A percentile compares a stretch with the other conserved stretches of the same genome.
Evolutionary conservation across 2,113 vertebrate genomes (phyloP).

Genomic region (Mesembrinibis cayennensis): DNA sequence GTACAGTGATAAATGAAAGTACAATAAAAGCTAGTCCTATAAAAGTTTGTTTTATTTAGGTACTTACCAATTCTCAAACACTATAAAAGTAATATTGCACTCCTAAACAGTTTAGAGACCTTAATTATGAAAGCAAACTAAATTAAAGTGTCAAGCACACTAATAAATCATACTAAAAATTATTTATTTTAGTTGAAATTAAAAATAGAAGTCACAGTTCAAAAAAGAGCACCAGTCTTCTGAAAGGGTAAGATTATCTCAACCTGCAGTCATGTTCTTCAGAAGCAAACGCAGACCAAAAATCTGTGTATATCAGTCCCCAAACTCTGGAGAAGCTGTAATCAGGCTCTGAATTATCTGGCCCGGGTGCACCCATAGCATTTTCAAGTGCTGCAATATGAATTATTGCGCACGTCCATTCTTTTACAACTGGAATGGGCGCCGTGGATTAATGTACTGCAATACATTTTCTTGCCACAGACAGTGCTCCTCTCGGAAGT

Average conservation of each 20-base stretch:
- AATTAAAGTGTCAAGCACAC: background rate
- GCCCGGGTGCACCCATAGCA: background rate
- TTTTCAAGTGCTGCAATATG: conserved; percentile 24
- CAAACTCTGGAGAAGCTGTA: background rate
- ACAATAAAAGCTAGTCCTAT: background rate
- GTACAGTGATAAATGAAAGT: background rate
- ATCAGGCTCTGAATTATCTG: conserved; percentile 34
- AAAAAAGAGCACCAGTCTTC: background rate
- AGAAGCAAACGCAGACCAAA: background rate
- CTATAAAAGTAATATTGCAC: background rate
- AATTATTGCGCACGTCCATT: conserved; percentile 11
- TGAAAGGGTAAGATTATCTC: background rate
- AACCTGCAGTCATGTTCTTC: background rate
- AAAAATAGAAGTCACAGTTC: background rate
- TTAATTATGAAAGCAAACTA: conserved; percentile 26
- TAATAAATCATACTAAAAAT: background rate
- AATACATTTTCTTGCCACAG: conserved; percentile 44
- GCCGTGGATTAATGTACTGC: conserved; percentile 10
- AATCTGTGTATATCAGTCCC: background rate
- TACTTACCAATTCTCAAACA: background rate
- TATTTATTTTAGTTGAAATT: background rate
- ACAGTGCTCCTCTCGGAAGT: conserved; percentile 1
- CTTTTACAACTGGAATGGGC: conserved; percentile 33
- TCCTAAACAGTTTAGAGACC: background rate
- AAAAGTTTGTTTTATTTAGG: background rate